Percentiles rank a stretch among this genome's conserved stretches.
Conservation (phyloP, 2,888 invertebrate species). For the Torymus texanus region DNA sequence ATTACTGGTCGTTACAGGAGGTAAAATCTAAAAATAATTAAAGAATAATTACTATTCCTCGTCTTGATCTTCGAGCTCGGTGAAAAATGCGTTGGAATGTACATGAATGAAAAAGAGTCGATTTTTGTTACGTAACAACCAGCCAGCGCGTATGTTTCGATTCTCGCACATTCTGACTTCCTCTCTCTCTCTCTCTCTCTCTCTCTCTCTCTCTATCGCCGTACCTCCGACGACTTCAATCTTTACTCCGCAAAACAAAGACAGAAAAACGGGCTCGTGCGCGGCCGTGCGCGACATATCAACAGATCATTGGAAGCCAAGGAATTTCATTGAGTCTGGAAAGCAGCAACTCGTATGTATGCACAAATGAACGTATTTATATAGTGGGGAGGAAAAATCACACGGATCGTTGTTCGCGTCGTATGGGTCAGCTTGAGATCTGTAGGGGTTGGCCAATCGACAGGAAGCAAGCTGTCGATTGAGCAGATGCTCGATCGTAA, state of each 20-base stretch:
- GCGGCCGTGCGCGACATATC: neutral
- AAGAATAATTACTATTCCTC: too few species aligned
- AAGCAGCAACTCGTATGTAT: conserved; percentile 2
- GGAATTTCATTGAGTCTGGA: conserved; percentile 22
- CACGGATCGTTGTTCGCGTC: neutral
- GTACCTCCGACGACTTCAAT: too few species aligned
- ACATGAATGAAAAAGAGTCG: too few species aligned
- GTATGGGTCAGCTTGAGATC: neutral
- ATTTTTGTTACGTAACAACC: too few species aligned
- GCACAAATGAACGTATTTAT: neutral
- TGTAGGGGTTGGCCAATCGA: neutral
- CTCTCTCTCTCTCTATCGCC: too few species aligned
- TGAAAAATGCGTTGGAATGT: too few species aligned
- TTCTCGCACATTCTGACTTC: neutral
- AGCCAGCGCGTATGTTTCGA: too few species aligned
- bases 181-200: neutral
- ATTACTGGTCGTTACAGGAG: too few species aligned
- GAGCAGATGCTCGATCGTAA: neutral
- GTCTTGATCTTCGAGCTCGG: too few species aligned
- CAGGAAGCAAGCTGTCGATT: conserved; percentile 12
- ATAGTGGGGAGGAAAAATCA: neutral
- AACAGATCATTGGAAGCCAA: neutral
- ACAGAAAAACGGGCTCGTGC: too few species aligned
- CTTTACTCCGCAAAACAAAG: too few species aligned
- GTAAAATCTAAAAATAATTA: too few species aligned